Evolutionary conservation across 2,888 invertebrate genomes (phyloP).

Genomic region (Eustalomyia histrio): DNA sequence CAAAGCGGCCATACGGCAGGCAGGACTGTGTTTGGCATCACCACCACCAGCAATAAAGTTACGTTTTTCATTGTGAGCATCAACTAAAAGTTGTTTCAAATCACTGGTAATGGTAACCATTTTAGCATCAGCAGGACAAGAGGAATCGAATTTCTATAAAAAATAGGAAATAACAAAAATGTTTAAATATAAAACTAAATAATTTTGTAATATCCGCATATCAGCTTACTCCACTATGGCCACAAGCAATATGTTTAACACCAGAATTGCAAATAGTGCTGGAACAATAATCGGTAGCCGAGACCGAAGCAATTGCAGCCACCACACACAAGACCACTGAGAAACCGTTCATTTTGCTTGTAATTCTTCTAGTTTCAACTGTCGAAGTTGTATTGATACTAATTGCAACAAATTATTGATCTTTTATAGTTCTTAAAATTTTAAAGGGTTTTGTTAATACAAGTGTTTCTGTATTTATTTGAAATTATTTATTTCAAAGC

Average conservation of each 20-base stretch:
- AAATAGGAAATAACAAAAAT: no score
- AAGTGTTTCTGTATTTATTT: no score
- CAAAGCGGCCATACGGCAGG: conserved; percentile 74
- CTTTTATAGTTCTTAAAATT: not conserved
- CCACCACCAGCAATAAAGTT: conserved; percentile 57
- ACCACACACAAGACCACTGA: not conserved
- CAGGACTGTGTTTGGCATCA: conserved; percentile 42
- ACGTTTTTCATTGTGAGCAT: conserved; percentile 56
- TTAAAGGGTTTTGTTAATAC: not conserved
- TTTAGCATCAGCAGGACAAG: conserved; percentile 27
- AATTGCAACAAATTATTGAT: not conserved
- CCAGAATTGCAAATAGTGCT: not conserved
- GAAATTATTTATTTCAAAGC: no score
- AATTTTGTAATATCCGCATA: not conserved
- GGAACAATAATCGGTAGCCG: conserved; percentile 48
- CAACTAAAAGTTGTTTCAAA: conserved; percentile 18
- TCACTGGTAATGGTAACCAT: conserved; percentile 14
- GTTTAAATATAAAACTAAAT: not conserved
- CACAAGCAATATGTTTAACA: conserved; percentile 43
- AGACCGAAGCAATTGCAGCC: not conserved
- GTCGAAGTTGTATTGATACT: not conserved
- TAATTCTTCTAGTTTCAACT: not conserved
- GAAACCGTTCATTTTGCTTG: not conserved
- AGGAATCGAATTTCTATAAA: conserved; percentile 40
- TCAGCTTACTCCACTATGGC: conserved; percentile 42